phyloP scores from a whole-genome alignment of 2,888 invertebrate species.

The Apamea sordens region DNA sequence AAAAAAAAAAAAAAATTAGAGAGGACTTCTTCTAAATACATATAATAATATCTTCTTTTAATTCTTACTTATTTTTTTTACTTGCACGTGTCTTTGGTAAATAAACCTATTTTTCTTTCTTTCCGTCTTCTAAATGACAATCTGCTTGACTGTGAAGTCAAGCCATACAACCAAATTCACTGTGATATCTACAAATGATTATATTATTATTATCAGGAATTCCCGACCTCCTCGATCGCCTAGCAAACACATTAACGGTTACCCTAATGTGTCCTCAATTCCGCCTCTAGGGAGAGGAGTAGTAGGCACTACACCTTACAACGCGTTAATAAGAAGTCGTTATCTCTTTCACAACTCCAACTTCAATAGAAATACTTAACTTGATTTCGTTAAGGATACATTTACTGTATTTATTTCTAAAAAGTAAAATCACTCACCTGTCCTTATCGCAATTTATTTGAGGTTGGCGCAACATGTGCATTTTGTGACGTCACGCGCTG shows the following conservation, averaged over 20 bases:
- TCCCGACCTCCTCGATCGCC: conserved; percentile 18
- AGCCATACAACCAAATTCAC: background rate
- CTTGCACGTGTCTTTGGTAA: too few species aligned
- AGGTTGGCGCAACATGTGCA: too few species aligned
- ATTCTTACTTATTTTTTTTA: too few species aligned
- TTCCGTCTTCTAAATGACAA: background rate
- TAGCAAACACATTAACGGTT: conserved; percentile 27
- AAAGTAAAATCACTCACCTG: conserved; percentile 31
- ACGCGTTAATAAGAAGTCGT: conserved; percentile 19
- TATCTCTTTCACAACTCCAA: conserved; percentile 17
- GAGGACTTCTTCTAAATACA: too few species aligned
- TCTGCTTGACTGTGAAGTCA: background rate
- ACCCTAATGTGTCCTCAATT: conserved; percentile 19
- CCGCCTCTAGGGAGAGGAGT: background rate
- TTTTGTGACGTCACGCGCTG: too few species aligned
- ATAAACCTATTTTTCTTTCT: too few species aligned
- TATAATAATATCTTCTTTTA: too few species aligned
- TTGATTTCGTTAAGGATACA: conserved; percentile 34
- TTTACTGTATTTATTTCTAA: conserved; percentile 42
- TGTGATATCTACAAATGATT: conserved; percentile 23
- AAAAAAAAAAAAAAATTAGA: too few species aligned
- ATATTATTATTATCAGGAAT: conserved; percentile 17
- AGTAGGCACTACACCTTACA: background rate
- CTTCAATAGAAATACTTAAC: conserved; percentile 46
- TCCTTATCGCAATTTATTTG: too few species aligned